Evolutionary conservation across 2,888 invertebrate genomes (phyloP).

Genomic region (Linhomoeus sp.): DNA sequence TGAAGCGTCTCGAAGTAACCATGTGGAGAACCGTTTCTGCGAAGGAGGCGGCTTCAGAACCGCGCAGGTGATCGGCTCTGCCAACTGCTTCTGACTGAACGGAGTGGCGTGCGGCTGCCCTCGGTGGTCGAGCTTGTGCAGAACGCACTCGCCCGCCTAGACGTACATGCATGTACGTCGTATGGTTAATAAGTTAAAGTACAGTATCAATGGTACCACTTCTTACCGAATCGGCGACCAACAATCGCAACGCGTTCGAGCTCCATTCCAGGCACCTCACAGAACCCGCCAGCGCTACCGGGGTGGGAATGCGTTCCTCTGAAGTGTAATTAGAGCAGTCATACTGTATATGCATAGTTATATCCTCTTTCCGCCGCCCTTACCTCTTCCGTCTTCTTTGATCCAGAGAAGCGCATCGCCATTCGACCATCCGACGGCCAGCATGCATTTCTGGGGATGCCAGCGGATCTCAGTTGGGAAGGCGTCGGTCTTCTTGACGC

Average conservation of each 20-base stretch:
- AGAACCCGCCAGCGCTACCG: not conserved
- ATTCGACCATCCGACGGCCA: conserved; percentile 17
- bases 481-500: not conserved
- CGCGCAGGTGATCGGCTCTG: conserved; percentile 1
- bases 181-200: no score
- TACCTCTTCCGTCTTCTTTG: not conserved
- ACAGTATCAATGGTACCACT: not conserved
- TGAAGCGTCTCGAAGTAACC: no score
- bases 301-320: not conserved
- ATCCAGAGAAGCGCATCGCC: conserved; percentile 10
- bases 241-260: conserved; percentile 4
- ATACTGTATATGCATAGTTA: not conserved
- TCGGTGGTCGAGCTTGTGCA: not conserved
- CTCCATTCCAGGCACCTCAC: conserved; percentile 7
- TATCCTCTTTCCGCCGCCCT: not conserved
- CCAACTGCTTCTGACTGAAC: not conserved
- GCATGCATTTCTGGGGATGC: conserved; percentile 14
- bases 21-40: no score
- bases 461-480: conserved; percentile 9
- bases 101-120: not conserved
- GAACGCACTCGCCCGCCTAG: not conserved
- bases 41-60: not conserved
- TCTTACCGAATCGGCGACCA: conserved; percentile 8
- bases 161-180: no score
- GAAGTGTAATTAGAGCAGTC: not conserved